Conservation (phyloP, 2,888 invertebrate species). For the Stegana nigrithorax region DNA sequence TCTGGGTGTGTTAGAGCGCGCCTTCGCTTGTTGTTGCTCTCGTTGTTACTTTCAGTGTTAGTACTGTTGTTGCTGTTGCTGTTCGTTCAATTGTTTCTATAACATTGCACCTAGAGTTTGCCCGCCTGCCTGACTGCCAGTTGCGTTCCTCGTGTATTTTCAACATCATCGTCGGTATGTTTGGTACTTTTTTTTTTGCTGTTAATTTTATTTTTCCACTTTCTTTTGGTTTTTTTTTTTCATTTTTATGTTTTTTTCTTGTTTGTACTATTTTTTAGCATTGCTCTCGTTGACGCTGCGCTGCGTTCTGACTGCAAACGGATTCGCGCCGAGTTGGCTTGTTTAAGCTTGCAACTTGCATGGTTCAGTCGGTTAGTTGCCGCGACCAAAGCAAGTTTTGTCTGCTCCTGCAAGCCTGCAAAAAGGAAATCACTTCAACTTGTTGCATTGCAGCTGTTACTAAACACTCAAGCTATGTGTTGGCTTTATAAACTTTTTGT, state of each 20-base stretch:
- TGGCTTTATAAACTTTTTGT: too few species aligned
- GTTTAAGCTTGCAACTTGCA: constrained; percentile 53
- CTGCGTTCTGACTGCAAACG: constrained; percentile 17
- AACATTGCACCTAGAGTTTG: too few species aligned
- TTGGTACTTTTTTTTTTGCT: not conserved
- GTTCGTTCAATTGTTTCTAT: not conserved
- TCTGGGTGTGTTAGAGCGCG: too few species aligned
- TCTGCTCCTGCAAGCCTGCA: constrained; percentile 44
- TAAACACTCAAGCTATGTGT: too few species aligned
- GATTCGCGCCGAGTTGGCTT: constrained; percentile 48
- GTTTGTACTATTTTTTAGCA: constrained; percentile 16
- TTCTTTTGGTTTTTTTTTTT: not conserved
- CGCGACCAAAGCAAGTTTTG: constrained; percentile 68
- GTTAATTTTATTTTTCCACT: not conserved
- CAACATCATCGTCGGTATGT: too few species aligned
- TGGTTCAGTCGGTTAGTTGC: constrained; percentile 68
- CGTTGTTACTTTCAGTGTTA: not conserved
- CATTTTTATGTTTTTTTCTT: not conserved
- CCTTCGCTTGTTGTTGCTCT: not conserved
- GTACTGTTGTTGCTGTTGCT: not conserved
- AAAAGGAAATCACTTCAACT: not conserved
- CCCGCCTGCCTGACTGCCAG: too few species aligned
- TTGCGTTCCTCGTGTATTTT: too few species aligned
- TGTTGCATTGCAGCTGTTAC: not conserved
- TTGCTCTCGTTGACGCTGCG: too few species aligned